Base-by-base conservation (phyloP, 2,797 vertebrate genomes). In the Trematomus bernacchii region DNA sequence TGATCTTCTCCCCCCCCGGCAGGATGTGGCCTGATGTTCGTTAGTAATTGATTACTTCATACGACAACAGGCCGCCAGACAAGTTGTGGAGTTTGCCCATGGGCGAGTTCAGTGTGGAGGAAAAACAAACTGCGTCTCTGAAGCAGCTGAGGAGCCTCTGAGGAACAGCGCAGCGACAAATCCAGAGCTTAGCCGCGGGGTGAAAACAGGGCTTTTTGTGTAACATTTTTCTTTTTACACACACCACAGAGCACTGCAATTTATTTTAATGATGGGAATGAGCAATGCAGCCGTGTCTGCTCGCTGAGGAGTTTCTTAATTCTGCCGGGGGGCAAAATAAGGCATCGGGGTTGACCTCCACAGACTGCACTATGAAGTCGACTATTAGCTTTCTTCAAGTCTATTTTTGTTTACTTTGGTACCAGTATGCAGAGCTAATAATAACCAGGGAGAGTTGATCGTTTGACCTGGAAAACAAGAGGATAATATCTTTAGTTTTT, bases 191-290 rank as follows among this genome's bases (percentile, higher is more conserved):
- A 77, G 78, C 74, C 48, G n/a, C 14, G 0, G 76, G 86, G 72
- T 51, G 73, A 76, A 72, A 82, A 73, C 52, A 9, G 15, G 12
- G 33, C 51, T 69, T 68, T 37, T 37, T 9, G 33, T 46, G 15
- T 33, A 58, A 54, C 37, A 42, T 79, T 82, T 84, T 80, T 78
- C 40, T 77, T 72, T 58, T 66, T n/a, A n/a, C 53, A 59, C 77
- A 85, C 74, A 86, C 74, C 58, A 60, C 76, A 64, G 64, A 85
- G 67, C 71, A 65, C 75, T 53, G 80, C 69, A 69, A 80, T 90
- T 90, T 82, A 87, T 89, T 91, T 86, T 85, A 88, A 90, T 77
- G 79, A 89, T 60, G 77, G 44, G 63, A 87, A 86, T 82, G 68
- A 90, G 80, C 86, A 76, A 76, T 80, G 79, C 64, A 43, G 87